These are phyloP conservation scores for Cichlasoma orientale DNA, from an alignment of 2,797 vertebrate genomes.

Conservation along the genomic window DNA sequence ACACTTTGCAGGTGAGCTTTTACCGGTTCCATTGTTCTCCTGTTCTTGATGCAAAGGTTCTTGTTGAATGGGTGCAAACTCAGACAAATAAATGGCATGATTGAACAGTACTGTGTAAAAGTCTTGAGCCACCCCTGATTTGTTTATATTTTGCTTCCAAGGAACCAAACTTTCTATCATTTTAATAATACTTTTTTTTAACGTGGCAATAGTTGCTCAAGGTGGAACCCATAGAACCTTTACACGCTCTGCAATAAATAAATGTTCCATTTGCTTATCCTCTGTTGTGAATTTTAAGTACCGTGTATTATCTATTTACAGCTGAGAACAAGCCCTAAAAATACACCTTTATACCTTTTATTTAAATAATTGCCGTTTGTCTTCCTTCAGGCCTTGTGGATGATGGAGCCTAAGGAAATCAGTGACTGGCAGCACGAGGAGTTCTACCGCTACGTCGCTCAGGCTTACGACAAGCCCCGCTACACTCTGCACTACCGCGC, in stretches of 20 bases:
- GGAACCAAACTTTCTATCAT: neutral
- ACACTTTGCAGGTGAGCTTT: conserved; percentile 89
- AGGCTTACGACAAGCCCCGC: conserved; percentile 91
- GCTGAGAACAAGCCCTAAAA: too few species aligned
- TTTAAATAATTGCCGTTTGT: neutral
- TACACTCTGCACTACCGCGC: conserved; percentile 92
- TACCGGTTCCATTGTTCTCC: neutral
- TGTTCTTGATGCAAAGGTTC: neutral
- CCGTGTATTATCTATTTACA: neutral
- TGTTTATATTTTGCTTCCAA: neutral
- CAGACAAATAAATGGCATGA: neutral
- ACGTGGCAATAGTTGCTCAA: too few species aligned
- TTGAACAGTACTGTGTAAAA: neutral
- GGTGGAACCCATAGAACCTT: too few species aligned
- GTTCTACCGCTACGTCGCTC: conserved; percentile 92
- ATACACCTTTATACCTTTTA: too few species aligned
- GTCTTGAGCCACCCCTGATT: neutral
- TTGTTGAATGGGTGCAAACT: neutral
- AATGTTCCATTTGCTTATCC: too few species aligned
- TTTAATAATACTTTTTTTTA: too few species aligned
- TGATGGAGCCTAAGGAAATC: conserved; percentile 93
- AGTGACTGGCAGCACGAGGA: conserved; percentile 93
- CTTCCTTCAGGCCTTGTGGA: conserved; percentile 89
- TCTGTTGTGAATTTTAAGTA: neutral
- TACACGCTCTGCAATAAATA: too few species aligned